Conservation (phyloP, 1,140 invertebrate species). For the Leptoteleia sp. region DNA sequence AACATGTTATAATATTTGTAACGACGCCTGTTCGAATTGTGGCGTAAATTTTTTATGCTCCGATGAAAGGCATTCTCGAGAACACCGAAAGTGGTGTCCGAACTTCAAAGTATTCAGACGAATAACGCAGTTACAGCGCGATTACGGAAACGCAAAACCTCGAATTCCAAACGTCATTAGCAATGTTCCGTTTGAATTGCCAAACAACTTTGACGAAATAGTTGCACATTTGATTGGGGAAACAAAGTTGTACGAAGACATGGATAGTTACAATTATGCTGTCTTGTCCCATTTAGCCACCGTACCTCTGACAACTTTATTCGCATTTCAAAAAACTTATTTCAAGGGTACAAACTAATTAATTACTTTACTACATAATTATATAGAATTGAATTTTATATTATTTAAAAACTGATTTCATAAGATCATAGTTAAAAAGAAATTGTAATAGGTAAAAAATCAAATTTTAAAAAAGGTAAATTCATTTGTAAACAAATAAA, state of each 20-base stretch:
- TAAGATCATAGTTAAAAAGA: no score
- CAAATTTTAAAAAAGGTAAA: no score
- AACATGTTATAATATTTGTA: conserved; percentile 80
- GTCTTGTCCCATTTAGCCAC: conserved; percentile 85
- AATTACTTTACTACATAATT: no score
- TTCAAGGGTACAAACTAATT: conserved; percentile 37
- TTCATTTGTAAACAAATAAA: no score
- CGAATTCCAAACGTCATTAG: conserved; percentile 80
- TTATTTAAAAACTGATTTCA: no score
- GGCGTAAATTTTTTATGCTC: conserved; percentile 79
- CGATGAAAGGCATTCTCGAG: conserved; percentile 50
- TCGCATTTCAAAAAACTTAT: conserved; percentile 80
- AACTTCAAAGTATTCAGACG: conserved; percentile 74
- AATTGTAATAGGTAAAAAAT: no score
- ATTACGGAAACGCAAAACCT: conserved; percentile 82
- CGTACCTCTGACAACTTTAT: conserved; percentile 84
- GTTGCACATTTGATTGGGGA: conserved; percentile 80
- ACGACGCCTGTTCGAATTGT: conserved; percentile 83
- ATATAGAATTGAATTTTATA: no score
- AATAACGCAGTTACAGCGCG: conserved; percentile 71
- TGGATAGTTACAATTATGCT: conserved; percentile 84
- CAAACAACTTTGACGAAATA: conserved; percentile 80
- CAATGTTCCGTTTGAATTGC: conserved; percentile 74
- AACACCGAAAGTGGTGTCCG: conserved; percentile 75
- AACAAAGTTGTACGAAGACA: conserved; percentile 78